Evolutionary conservation across 2,797 vertebrate genomes (phyloP), one percentile per base, ranked within the genome.

Genomic region (Yasuhikotakia modesta): DNA sequence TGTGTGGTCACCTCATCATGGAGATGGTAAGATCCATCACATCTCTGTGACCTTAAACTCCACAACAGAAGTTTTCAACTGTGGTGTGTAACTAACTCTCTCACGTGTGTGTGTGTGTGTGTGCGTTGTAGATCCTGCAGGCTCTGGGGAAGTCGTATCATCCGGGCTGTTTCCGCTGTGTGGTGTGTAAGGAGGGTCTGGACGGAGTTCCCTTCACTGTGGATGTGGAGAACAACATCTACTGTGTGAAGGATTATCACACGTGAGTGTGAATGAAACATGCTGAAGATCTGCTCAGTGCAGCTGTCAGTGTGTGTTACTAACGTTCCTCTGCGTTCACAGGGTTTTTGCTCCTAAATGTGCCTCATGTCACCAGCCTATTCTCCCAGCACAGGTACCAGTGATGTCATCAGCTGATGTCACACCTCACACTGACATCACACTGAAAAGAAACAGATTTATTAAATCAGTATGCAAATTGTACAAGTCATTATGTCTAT

Each of bases 1-100:
- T 99, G 88, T 99, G 98, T 72, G 98, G 98, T 86, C 98, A 99
- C 86, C 97, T 99, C 89, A 99, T 99, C 91, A 99, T 99, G 98
- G 98, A 99, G 90, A 99, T 99, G 98, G 98, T 99, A 93, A 93
- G 67, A n/a, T n/a, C n/a, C n/a, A n/a, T n/a, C n/a, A n/a, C n/a
- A n/a, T n/a, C n/a, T n/a, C n/a, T n/a, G n/a, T n/a, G n/a, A n/a
- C n/a, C n/a, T n/a, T n/a, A n/a, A 35, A 35, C 32, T 5, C 32
- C 32, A 35, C 3, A 35, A 35, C 32, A 35, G 32, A 35, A 5
- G 6, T 35, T 2, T 35, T 35, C 4, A 35, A 35, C 32, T 27
- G 1, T 35, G 4, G 32, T 35, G 32, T 35, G 32, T 27, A 4
- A 27, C 27, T 27, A 27, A 27, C 27, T 27, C 27, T 27, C 27